Conservation (phyloP, 2,113 vertebrate genomes). For the Equus quagga region DNA sequence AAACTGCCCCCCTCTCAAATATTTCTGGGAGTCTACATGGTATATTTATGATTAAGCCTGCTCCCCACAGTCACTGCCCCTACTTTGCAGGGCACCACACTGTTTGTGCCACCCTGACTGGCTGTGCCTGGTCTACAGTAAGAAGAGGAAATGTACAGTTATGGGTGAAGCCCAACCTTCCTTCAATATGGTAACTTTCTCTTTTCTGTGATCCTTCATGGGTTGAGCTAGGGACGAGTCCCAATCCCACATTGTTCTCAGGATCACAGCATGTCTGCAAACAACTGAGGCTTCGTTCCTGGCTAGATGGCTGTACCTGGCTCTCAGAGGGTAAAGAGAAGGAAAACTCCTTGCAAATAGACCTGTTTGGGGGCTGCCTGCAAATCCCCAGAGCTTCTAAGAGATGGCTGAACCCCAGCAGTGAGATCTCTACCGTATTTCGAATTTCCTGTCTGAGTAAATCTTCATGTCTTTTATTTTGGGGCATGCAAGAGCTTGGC, state of each 20-base stretch:
- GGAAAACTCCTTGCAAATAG: not conserved
- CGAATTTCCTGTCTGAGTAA: not conserved
- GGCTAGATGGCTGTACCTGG: not conserved
- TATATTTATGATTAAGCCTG: not conserved
- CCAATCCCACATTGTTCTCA: not conserved
- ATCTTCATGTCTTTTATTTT: not conserved
- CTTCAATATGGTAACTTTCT: not conserved
- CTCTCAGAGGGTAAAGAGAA: not conserved
- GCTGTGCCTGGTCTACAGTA: not conserved
- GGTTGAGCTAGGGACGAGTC: not conserved
- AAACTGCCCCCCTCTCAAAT: not conserved
- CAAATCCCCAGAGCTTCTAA: not conserved
- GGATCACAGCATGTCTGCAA: not conserved
- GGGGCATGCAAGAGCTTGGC: not conserved
- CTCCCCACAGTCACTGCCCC: not conserved
- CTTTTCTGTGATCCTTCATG: not conserved
- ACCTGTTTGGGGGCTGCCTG: rapidly evolving
- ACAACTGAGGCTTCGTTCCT: not conserved
- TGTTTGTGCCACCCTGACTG: not conserved
- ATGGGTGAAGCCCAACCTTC: not conserved
- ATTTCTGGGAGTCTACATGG: not conserved
- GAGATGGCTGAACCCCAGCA: not conserved
- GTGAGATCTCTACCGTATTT: not conserved
- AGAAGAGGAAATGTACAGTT: not conserved
- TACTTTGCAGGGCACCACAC: not conserved